Evolutionary conservation across 2,888 invertebrate species (phyloP).

Genomic region (Lymantria monacha): DNA sequence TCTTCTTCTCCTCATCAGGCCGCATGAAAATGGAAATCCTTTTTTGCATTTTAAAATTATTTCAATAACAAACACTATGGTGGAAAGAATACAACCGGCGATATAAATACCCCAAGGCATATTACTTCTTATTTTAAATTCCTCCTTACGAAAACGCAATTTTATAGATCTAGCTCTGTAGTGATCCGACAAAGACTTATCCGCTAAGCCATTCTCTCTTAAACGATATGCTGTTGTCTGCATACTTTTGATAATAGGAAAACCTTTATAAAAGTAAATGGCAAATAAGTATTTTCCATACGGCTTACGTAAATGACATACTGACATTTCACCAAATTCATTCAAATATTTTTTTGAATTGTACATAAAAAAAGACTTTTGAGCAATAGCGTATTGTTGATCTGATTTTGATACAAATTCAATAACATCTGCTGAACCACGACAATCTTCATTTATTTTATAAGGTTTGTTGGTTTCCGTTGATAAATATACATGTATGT

Average conservation of each 20-base stretch:
- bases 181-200: slow-evolving; percentile 14
- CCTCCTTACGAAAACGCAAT: slow-evolving; percentile 3
- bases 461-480: slow-evolving; percentile 7
- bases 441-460: not conserved
- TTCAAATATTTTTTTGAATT: slow-evolving; percentile 3
- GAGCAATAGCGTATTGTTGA: not conserved
- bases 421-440: not conserved
- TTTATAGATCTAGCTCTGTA: slow-evolving; percentile 8
- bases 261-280: slow-evolving; percentile 28
- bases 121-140: slow-evolving; percentile 7
- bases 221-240: slow-evolving; percentile 14
- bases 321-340: slow-evolving; percentile 3
- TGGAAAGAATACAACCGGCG: slow-evolving; percentile 8
- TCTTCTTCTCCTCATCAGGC: too few species aligned
- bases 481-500: slow-evolving; percentile 21
- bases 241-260: slow-evolving; percentile 18
- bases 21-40: too few species aligned
- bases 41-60: not conserved
- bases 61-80: slow-evolving; percentile 15
- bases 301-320: slow-evolving; percentile 10
- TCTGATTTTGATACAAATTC: not conserved
- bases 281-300: slow-evolving; percentile 2
- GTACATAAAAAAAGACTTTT: slow-evolving; percentile 2
- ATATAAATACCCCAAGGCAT: slow-evolving; percentile 20
- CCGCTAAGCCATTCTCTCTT: slow-evolving; percentile 19